These are phyloP conservation scores for Drosophila nigritarsus DNA, from an alignment of 2,888 invertebrate genomes.

Conservation along the genomic window DNA sequence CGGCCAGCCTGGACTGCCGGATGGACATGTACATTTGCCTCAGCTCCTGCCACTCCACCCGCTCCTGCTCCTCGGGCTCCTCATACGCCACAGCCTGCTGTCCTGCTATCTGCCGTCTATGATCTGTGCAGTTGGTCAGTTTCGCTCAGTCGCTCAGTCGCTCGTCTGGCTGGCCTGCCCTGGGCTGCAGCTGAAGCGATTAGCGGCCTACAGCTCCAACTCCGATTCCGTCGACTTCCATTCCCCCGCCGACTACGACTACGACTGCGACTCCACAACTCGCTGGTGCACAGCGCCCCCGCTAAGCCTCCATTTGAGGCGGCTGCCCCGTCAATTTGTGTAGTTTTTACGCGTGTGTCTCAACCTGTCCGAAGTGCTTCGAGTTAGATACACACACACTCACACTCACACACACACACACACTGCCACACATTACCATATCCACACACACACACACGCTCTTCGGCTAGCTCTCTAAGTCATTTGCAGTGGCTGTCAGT, in stretches of 20 bases:
- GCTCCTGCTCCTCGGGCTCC: not conserved
- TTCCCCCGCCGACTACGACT: slow-evolving; percentile 1
- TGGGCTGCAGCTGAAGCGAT: slow-evolving; percentile 73
- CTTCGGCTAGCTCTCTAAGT: slow-evolving; percentile 36
- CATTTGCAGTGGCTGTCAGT: slow-evolving; percentile 64
- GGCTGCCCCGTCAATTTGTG: slow-evolving; percentile 69
- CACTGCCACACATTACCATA: slow-evolving; percentile 52
- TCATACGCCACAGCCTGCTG: slow-evolving; percentile 35
- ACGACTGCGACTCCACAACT: slow-evolving; percentile 14
- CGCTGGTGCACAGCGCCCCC: slow-evolving; percentile 44
- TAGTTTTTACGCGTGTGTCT: slow-evolving; percentile 81
- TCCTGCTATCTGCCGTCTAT: slow-evolving; percentile 82
- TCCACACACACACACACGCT: slow-evolving; percentile 36
- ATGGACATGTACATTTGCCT: slow-evolving; percentile 67
- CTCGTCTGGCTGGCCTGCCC: slow-evolving; percentile 50
- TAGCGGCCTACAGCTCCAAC: slow-evolving; percentile 62
- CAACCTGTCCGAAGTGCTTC: slow-evolving; percentile 75
- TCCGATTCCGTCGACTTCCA: slow-evolving; percentile 14
- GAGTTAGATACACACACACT: slow-evolving; percentile 69
- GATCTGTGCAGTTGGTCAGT: slow-evolving; percentile 81
- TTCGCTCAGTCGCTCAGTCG: slow-evolving; percentile 37
- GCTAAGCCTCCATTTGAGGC: slow-evolving; percentile 40
- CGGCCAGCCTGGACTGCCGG: slow-evolving; percentile 37
- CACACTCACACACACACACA: slow-evolving; percentile 29
- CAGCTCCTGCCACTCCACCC: slow-evolving; percentile 14